Conservation (phyloP, 2,888 invertebrate genomes). For the Anodontia alba region DNA sequence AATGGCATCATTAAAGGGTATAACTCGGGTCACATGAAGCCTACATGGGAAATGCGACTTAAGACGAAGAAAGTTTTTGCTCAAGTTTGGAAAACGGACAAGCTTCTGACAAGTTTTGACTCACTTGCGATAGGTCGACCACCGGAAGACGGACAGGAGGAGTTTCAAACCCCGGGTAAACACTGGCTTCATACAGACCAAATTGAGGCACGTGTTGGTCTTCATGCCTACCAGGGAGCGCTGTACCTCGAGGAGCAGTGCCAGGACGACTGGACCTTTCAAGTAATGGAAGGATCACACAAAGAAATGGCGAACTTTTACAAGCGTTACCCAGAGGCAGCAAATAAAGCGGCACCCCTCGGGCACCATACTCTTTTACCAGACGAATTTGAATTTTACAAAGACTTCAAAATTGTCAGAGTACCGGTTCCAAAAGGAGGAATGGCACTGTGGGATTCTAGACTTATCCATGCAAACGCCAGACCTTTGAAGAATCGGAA, state of each 20-base stretch:
- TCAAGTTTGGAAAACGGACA: slow-evolving; percentile 73
- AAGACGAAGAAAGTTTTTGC: slow-evolving; percentile 70
- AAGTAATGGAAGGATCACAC: slow-evolving; percentile 70
- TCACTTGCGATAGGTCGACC: slow-evolving; percentile 71
- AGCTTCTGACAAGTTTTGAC: slow-evolving; percentile 73
- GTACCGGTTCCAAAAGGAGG: slow-evolving; percentile 79
- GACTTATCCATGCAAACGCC: slow-evolving; percentile 79
- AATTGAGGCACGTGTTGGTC: slow-evolving; percentile 66
- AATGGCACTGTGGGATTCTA: slow-evolving; percentile 80
- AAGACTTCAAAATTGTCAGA: slow-evolving; percentile 65
- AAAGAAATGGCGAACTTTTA: slow-evolving; percentile 62
- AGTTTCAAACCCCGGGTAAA: slow-evolving; percentile 28
- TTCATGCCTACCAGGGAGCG: slow-evolving; percentile 79
- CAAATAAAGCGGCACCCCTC: slow-evolving; percentile 37
- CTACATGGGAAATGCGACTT: slow-evolving; percentile 75
- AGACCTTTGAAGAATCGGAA: slow-evolving; percentile 67
- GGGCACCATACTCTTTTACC: slow-evolving; percentile 60
- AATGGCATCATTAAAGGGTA: slow-evolving; percentile 55
- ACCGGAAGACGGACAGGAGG: slow-evolving; percentile 63
- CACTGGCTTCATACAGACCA: slow-evolving; percentile 78
- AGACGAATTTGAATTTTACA: slow-evolving; percentile 65
- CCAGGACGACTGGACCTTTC: slow-evolving; percentile 70
- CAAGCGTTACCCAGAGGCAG: slow-evolving; percentile 49
- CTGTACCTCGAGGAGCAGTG: slow-evolving; percentile 72
- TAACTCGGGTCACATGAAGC: slow-evolving; percentile 68